Evolutionary conservation across 2,888 invertebrate species (phyloP), one percentile per base, ranked within the genome.

Genomic region (Platycheirus albimanus): DNA sequence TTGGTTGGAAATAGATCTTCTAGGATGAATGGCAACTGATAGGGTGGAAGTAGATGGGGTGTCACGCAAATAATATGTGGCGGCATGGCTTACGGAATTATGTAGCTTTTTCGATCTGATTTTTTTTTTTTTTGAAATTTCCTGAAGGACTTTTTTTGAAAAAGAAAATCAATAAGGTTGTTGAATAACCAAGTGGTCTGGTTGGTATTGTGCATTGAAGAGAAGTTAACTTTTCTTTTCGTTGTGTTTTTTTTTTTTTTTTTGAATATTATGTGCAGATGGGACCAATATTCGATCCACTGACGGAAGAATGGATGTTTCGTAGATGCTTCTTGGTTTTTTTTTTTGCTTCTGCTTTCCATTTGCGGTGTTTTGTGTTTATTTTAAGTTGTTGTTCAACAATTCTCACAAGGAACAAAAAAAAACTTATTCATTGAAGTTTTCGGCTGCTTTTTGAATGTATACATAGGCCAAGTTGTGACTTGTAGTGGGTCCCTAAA

Each of bases 81-180:
- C 70, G 67, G 77, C 71, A 43, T 81, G 71, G 77, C 71, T 77
- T 81, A 81, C 71, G 77, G 77, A 81, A 81, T 81, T 81, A 81
- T 81, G 81, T 54, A 77, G 51, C 28, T 71, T 74, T 79, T 77
- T 52, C 71, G 71, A 81, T 81, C 67, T 66, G 77, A 77, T 49
- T 58, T 15, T 61, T 51, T 47, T 13, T 24, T 8, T 33, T 15
- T 54, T 15, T 15, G 1, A 20, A n/a, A 36, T 36, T 17, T 54
- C 19, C 13, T 11, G 28, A 17, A 15, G 7, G 20, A 47, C 11
- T 58, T 7, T 36, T 15, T 45, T 47, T 20, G n/a, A 20, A 58
- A 56, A 5, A 36, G 11, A 79, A 72, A 81, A 81, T 81, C 81
- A 81, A 81, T 81, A 81, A 67, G 54, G 71, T 81, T 71, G 71